A percentile compares a stretch with the other conserved stretches of the same genome.
Conservation (phyloP, 2,797 vertebrate genomes). For the Enteromius mattozi region DNA sequence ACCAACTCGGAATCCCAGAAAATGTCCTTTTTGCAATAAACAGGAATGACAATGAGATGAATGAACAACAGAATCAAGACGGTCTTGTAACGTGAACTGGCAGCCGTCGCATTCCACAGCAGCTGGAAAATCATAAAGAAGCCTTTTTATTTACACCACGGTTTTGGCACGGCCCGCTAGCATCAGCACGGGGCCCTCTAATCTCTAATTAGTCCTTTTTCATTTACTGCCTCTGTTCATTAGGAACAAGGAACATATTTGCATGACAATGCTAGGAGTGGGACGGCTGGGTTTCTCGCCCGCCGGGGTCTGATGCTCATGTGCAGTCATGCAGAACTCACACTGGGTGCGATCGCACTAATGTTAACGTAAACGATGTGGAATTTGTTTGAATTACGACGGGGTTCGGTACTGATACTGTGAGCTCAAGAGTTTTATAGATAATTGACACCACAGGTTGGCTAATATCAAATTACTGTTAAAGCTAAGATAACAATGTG, state of each 20-base stretch:
- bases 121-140: conserved; percentile 51
- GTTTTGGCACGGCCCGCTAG: conserved; percentile 68
- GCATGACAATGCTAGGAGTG: conserved; percentile 71
- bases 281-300: conserved; percentile 45
- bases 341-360: not conserved
- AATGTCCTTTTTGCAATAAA: conserved; percentile 15
- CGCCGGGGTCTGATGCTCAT: conserved; percentile 30
- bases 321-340: conserved; percentile 15
- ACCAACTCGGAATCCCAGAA: not conserved
- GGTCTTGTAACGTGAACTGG: conserved; percentile 28
- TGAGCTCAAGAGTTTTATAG: not conserved
- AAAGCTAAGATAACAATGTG: conserved; percentile 1
- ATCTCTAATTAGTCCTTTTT: conserved; percentile 79
- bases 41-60: not conserved
- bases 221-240: conserved; percentile 75
- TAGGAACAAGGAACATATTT: conserved; percentile 77
- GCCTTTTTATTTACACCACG: conserved; percentile 40
- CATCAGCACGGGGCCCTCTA: conserved; percentile 64
- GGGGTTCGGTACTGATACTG: not conserved
- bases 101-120: conserved; percentile 45
- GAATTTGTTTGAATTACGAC: not conserved
- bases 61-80: conserved; percentile 4
- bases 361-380: not conserved
- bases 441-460: not conserved
- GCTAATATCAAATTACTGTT: conserved; percentile 15